A percentile compares a stretch with the other conserved stretches of the same genome.
Evolutionary conservation across 2,113 vertebrate species (phyloP).

Genomic region (Climacteris rufus): DNA sequence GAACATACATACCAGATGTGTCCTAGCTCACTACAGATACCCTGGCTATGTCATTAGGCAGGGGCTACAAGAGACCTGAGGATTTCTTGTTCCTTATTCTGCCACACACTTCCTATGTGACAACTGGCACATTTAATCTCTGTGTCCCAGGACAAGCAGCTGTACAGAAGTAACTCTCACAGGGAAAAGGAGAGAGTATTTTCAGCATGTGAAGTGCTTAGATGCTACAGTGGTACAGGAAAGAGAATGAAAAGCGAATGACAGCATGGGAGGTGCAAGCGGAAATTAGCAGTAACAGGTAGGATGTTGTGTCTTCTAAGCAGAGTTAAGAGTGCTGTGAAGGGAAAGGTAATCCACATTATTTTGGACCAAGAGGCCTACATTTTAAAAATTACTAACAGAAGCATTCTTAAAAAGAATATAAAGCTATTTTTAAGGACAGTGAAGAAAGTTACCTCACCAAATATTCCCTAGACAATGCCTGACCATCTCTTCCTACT

Average conservation of each 20-base stretch:
- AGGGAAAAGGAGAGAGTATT: neutral
- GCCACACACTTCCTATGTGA: neutral
- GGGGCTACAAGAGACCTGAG: neutral
- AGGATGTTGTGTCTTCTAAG: neutral
- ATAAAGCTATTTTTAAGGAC: neutral
- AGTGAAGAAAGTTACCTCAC: neutral
- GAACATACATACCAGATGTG: neutral
- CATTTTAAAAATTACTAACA: neutral
- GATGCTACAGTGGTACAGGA: neutral
- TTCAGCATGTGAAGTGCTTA: neutral
- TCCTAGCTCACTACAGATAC: neutral
- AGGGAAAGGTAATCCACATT: neutral
- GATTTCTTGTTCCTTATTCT: neutral
- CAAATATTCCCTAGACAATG: neutral
- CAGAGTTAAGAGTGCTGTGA: neutral
- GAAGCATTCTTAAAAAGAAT: neutral
- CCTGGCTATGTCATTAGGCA: neutral
- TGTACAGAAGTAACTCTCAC: neutral
- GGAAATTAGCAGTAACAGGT: neutral
- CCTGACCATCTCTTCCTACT: neutral
- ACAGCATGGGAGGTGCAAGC: neutral
- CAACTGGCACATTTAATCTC: neutral
- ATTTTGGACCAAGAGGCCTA: neutral
- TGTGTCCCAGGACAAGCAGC: neutral
- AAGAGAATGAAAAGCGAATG: neutral